phyloP scores from a whole-genome alignment of 2,888 invertebrate species.

The Drosophila quasianomalipes region DNA sequence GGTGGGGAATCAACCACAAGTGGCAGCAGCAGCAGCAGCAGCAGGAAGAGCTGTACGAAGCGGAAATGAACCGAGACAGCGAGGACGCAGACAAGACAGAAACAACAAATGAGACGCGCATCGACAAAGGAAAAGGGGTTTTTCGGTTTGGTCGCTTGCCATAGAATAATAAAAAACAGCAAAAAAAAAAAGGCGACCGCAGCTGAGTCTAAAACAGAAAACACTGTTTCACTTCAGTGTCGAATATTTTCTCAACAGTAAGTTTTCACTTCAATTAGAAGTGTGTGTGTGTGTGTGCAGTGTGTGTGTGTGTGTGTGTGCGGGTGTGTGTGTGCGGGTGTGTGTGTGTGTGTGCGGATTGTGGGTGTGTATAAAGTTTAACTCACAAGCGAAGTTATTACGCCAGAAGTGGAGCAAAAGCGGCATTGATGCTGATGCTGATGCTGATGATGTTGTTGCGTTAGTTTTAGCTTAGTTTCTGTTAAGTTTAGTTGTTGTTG shows the following conservation, averaged over 20 bases:
- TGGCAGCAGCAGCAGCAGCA: neutral
- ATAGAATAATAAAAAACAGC: neutral
- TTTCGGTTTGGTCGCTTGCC: constrained; percentile 25
- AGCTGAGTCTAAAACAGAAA: constrained; percentile 1
- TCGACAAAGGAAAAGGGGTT: constrained; percentile 25
- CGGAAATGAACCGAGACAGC: constrained; percentile 70
- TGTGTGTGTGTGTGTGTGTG: neutral
- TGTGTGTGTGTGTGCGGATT: neutral
- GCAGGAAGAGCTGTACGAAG: constrained; percentile 46
- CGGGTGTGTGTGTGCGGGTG: neutral
- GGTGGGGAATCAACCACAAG: constrained; percentile 11
- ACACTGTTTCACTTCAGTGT: constrained; percentile 1
- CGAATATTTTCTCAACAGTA: constrained; percentile 28
- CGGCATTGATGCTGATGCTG: constrained; percentile 22
- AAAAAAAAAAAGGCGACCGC: constrained; percentile 15
- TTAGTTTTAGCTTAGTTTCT: constrained; percentile 7
- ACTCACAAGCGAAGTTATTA: constrained; percentile 33
- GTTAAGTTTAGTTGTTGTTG: neutral
- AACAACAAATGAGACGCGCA: constrained; percentile 35
- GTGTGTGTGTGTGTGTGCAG: neutral
- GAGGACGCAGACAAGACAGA: constrained; percentile 43
- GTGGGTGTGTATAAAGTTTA: constrained; percentile 13
- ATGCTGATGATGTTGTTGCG: constrained; percentile 3
- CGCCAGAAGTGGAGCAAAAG: constrained; percentile 28
- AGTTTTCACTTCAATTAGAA: constrained; percentile 71